Percentiles rank a stretch among this genome's conserved stretches.
phyloP scores from a whole-genome alignment of 2,113 vertebrate species.

The Empidonax alnorum region DNA sequence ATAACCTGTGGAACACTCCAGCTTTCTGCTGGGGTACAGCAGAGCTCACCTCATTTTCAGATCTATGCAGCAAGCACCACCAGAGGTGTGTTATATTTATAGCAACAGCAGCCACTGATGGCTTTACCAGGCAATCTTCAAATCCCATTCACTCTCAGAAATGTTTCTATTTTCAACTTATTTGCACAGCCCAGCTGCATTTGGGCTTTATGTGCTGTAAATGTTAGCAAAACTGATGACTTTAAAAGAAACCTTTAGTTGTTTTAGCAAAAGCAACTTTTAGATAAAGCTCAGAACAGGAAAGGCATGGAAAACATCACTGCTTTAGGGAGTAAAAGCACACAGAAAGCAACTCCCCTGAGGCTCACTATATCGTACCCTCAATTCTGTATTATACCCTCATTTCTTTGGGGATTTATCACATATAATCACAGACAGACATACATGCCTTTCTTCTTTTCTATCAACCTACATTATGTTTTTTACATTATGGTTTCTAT shows the following conservation, averaged over 20 bases:
- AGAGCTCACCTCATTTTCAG: background rate
- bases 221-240: background rate
- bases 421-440: background rate
- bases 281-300: background rate
- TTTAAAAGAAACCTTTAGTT: background rate
- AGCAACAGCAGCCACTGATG: background rate
- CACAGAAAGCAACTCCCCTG: background rate
- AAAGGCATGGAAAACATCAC: background rate
- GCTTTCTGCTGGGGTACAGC: background rate
- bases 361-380: background rate
- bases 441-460: background rate
- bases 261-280: background rate
- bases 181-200: background rate
- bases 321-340: background rate
- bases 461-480: background rate
- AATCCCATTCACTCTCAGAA: background rate
- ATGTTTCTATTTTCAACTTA: background rate
- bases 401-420: background rate
- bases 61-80: background rate
- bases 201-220: background rate
- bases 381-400: accelerated
- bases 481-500: background rate
- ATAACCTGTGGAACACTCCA: background rate
- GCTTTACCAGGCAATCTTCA: background rate
- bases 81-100: background rate